Conservation (phyloP, 2,888 invertebrate species). For the Cantharis rustica region DNA sequence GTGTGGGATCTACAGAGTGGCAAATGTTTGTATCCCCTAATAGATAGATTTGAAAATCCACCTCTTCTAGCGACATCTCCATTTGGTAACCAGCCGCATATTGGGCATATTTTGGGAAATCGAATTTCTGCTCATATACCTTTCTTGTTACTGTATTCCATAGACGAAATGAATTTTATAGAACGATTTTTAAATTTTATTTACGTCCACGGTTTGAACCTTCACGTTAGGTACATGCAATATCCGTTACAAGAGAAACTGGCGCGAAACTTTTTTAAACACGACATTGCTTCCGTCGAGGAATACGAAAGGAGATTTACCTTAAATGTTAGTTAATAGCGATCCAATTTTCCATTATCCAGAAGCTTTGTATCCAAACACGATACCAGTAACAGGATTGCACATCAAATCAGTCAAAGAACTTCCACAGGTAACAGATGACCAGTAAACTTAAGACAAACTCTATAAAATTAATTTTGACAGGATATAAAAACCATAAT, state of each 20-base stretch:
- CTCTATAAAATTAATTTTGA: neutral
- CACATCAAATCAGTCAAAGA: slow-evolving; percentile 41
- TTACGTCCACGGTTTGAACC: slow-evolving; percentile 10
- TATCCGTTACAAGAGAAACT: slow-evolving; percentile 31
- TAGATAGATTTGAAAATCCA: slow-evolving; percentile 35
- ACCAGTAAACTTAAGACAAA: too few species aligned
- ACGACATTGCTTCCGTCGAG: slow-evolving; percentile 34
- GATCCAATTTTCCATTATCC: slow-evolving; percentile 44
- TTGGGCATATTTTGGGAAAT: slow-evolving; percentile 28
- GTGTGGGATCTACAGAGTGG: slow-evolving; percentile 32
- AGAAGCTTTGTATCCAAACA: slow-evolving; percentile 47
- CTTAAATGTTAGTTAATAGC: slow-evolving; percentile 44
- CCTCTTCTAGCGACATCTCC: slow-evolving; percentile 35
- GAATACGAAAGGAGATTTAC: slow-evolving; percentile 40
- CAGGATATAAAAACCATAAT: slow-evolving; percentile 36
- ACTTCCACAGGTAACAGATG: slow-evolving; percentile 42
- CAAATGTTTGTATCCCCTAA: slow-evolving; percentile 35
- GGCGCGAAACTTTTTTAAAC: slow-evolving; percentile 37
- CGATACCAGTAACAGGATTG: slow-evolving; percentile 51
- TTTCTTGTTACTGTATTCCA: slow-evolving; percentile 29
- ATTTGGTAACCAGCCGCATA: slow-evolving; percentile 25
- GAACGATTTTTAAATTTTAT: slow-evolving; percentile 38
- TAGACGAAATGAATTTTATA: slow-evolving; percentile 35
- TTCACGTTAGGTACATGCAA: slow-evolving; percentile 9
- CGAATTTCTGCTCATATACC: slow-evolving; percentile 38